Evolutionary conservation across 2,797 vertebrate genomes (phyloP).

Genomic region (Hapalemur alaotrensis): DNA sequence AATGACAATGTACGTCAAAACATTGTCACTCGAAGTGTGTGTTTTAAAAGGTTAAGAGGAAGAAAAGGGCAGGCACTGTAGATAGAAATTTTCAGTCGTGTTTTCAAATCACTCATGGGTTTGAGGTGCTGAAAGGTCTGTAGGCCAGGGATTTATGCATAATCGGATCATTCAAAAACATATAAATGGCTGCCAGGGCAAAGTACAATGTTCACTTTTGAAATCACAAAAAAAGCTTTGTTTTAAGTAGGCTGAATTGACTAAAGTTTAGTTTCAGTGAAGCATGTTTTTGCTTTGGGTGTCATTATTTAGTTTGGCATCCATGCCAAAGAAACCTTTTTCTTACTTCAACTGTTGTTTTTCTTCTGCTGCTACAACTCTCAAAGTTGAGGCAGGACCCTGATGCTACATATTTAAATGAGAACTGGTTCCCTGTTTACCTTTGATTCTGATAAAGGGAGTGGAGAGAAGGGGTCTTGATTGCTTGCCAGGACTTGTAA

Average conservation of each 20-base stretch:
- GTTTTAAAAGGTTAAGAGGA: conserved; percentile 78
- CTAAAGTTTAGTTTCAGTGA: conserved; percentile 86
- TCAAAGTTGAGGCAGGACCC: conserved; percentile 71
- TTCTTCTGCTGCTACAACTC: conserved; percentile 82
- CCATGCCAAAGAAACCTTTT: conserved; percentile 83
- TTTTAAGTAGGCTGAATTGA: conserved; percentile 84
- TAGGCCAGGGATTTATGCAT: conserved; percentile 85
- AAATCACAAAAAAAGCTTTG: conserved; percentile 89
- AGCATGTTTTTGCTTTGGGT: conserved; percentile 89
- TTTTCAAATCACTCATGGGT: conserved; percentile 85
- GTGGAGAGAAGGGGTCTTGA: conserved; percentile 79
- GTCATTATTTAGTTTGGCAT: conserved; percentile 89
- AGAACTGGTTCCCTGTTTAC: conserved; percentile 79
- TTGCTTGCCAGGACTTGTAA: conserved; percentile 81
- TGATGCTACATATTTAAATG: conserved; percentile 82
- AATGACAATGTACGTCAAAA: conserved; percentile 78
- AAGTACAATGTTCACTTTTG: conserved; percentile 88
- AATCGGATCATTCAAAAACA: conserved; percentile 87
- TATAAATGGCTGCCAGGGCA: conserved; percentile 85
- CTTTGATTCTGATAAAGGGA: conserved; percentile 82
- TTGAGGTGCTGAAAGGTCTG: conserved; percentile 86
- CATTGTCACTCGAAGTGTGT: conserved; percentile 71
- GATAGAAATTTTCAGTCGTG: conserved; percentile 82
- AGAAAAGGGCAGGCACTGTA: conserved; percentile 73
- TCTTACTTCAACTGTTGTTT: conserved; percentile 84